Evolutionary conservation across 2,888 invertebrate species (phyloP).

Genomic region (Tetrapedia diversipes): DNA sequence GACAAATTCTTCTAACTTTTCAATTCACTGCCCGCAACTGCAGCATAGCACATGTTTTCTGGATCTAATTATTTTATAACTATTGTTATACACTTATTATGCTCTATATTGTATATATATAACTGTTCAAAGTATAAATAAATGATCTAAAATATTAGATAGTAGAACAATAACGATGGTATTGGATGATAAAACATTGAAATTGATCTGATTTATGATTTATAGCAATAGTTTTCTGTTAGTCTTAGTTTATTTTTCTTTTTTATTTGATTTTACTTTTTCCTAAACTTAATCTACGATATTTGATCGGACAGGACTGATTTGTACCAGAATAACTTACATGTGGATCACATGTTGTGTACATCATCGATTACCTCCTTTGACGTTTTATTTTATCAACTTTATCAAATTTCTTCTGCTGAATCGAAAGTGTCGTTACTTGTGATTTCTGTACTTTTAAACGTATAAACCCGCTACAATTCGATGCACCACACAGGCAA

Average conservation of each 20-base stretch:
- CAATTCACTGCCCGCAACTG: conserved; percentile 73
- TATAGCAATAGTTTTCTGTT: too few relatives aligned
- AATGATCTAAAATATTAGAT: neutral
- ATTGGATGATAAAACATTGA: neutral
- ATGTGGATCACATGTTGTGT: neutral
- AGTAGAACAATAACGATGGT: neutral
- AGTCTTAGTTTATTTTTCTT: too few relatives aligned
- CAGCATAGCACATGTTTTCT: conserved; percentile 71
- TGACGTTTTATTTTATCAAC: conserved; percentile 70
- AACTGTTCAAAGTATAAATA: neutral
- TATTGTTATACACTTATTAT: neutral
- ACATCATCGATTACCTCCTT: conserved; percentile 61
- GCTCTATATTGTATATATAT: neutral
- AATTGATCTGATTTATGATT: too few relatives aligned
- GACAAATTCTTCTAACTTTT: conserved; percentile 62
- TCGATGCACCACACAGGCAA: conserved; percentile 93
- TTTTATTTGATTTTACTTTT: too few relatives aligned
- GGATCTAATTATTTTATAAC: conserved; percentile 40
- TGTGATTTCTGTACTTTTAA: conserved; percentile 85
- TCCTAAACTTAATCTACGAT: neutral
- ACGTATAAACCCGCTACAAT: conserved; percentile 96
- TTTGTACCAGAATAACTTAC: neutral
- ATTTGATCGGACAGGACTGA: neutral
- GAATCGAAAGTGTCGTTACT: conserved; percentile 67
- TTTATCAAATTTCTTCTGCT: conserved; percentile 73